Evolutionary conservation across 2,113 vertebrate species (phyloP).

Genomic region (Chlamydotis undulata): DNA sequence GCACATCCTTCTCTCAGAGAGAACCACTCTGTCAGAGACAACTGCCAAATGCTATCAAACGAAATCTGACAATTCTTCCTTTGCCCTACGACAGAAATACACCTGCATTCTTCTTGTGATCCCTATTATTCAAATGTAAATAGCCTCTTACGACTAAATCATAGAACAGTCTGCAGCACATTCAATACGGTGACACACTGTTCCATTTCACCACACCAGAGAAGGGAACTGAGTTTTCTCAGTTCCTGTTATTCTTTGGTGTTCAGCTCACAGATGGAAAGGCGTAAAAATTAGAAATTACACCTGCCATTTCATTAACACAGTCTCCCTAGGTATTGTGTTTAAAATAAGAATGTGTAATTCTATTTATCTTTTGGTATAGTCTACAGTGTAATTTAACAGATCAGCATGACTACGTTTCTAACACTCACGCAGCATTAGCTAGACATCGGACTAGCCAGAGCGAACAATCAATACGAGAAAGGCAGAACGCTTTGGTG

Average conservation of each 20-base stretch:
- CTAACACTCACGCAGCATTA: neutral
- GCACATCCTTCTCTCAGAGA: neutral
- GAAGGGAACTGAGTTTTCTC: neutral
- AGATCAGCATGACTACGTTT: neutral
- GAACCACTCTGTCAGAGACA: neutral
- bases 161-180: neutral
- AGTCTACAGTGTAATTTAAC: neutral
- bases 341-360: neutral
- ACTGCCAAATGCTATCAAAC: neutral
- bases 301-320: neutral
- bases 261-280: neutral
- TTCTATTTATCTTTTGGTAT: neutral
- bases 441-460: neutral
- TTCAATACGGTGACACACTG: neutral
- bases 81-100: neutral
- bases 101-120: neutral
- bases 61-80: neutral
- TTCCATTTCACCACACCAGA: neutral
- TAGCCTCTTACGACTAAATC: neutral
- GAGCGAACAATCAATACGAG: neutral
- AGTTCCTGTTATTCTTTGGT: neutral
- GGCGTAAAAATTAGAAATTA: neutral
- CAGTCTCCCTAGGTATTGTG: neutral
- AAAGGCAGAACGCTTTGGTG: neutral
- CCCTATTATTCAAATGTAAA: neutral